These are phyloP conservation scores for Brachionus plicatilis DNA, from an alignment of 1,140 invertebrate species.

Conservation along the genomic window DNA sequence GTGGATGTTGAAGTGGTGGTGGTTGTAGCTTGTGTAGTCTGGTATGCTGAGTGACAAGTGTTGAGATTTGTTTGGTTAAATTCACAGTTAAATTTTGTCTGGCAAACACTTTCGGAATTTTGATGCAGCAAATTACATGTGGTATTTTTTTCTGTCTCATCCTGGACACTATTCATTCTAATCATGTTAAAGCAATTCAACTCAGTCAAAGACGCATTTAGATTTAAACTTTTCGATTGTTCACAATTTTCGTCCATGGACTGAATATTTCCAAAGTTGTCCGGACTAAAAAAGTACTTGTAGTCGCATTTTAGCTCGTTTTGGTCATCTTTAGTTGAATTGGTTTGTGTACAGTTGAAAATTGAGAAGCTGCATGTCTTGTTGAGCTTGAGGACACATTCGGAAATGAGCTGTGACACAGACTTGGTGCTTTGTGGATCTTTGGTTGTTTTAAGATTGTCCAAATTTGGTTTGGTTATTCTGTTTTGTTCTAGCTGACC, in stretches of 20 bases:
- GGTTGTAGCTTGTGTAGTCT: not conserved
- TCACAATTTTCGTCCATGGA: not conserved
- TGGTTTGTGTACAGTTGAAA: not conserved
- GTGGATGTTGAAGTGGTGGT: not conserved
- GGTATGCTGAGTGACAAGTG: not conserved
- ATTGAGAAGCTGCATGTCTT: not conserved
- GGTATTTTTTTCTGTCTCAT: not conserved
- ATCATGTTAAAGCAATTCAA: not conserved
- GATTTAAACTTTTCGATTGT: not conserved
- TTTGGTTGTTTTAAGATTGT: not conserved
- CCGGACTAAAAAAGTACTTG: not conserved
- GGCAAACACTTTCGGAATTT: not conserved
- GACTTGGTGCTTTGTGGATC: not conserved
- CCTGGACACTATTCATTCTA: not conserved
- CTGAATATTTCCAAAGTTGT: not conserved
- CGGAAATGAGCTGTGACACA: not conserved
- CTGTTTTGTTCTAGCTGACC: slow-evolving; percentile 10
- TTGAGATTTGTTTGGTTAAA: not conserved
- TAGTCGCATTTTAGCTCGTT: not conserved
- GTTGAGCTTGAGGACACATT: not conserved
- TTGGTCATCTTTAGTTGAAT: not conserved
- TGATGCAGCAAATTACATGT: not conserved
- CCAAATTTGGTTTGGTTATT: slow-evolving; percentile 16
- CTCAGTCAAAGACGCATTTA: not conserved
- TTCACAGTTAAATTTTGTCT: not conserved